A percentile compares a stretch with the other conserved stretches of the same genome.
Evolutionary conservation across 2,113 vertebrate genomes (phyloP).

Genomic region (Sylvilagus bachmani): DNA sequence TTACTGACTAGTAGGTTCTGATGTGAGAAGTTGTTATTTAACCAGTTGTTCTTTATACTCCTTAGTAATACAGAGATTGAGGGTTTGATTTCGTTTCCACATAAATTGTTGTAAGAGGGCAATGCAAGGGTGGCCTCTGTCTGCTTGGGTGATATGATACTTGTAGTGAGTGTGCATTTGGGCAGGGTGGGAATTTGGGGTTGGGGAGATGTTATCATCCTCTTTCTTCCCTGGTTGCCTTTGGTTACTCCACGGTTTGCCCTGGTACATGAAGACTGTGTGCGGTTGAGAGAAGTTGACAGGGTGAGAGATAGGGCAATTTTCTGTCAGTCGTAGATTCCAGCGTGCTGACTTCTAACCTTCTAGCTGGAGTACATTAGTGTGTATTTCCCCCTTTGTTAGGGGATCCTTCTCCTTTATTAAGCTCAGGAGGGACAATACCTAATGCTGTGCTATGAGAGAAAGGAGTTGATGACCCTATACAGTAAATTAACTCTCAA

Average conservation of each 20-base stretch:
- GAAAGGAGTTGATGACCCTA: neutral
- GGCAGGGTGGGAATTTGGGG: neutral
- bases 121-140: neutral
- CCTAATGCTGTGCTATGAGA: neutral
- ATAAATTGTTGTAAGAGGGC: neutral
- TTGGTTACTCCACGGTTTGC: neutral
- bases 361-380: neutral
- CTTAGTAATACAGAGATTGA: neutral
- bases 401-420: neutral
- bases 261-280: neutral
- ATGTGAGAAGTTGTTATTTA: neutral
- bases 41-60: neutral
- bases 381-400: neutral
- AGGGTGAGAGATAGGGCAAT: neutral
- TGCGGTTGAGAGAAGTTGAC: neutral
- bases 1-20: neutral
- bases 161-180: neutral
- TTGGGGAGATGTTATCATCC: neutral
- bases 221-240: neutral
- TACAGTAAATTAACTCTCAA: neutral
- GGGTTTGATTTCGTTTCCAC: slow-evolving; percentile 8
- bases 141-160: too few species aligned
- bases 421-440: neutral
- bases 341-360: neutral
- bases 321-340: neutral